Evolutionary conservation across 1,140 invertebrate genomes (phyloP), one percentile per base, ranked within the genome.

Genomic region (Drusus annulatus): DNA sequence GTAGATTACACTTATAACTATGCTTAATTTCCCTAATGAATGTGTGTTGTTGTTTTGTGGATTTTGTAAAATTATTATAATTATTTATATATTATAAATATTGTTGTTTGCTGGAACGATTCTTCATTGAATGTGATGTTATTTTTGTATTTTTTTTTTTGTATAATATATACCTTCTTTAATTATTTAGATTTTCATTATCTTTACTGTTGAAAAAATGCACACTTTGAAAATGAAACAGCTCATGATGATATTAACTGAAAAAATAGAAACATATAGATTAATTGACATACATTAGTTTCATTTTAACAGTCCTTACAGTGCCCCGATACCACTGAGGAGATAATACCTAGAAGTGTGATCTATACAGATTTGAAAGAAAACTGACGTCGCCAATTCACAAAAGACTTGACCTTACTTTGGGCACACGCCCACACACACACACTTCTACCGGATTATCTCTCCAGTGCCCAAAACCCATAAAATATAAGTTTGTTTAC

Each of bases 241-340:
- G 82, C 82, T 83, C 82, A 83, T 78, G 82, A 81, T 76, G 82
- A 83, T 83, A 83, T 83, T 83, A 83, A 83, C 82, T 83, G 82
- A 25, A 79, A 62, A 56, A 28, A 71, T 52, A 83, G 63, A 52
- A 77, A 58, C 69, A 78, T 28, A 77, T 21, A 52, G 28, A 73
- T 28, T 73, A 77, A 76, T 28, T 71, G 51, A 19, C n/a, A n/a
- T 3, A n/a, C 19, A 31, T 16, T n/a, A 69, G 16, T 0, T 16
- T 54, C 15, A 54, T 36, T 36, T n/a, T n/a, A n/a, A n/a, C n/a
- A n/a, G n/a, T n/a, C n/a, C n/a, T n/a, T n/a, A n/a, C n/a, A n/a
- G n/a, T n/a, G n/a, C n/a, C n/a, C n/a, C n/a, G n/a, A n/a, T n/a
- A n/a, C n/a, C n/a, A n/a, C n/a, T n/a, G n/a, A n/a, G n/a, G n/a